Base-by-base conservation (phyloP, 2,113 vertebrate genomes). In the Chaetodon auriga region DNA sequence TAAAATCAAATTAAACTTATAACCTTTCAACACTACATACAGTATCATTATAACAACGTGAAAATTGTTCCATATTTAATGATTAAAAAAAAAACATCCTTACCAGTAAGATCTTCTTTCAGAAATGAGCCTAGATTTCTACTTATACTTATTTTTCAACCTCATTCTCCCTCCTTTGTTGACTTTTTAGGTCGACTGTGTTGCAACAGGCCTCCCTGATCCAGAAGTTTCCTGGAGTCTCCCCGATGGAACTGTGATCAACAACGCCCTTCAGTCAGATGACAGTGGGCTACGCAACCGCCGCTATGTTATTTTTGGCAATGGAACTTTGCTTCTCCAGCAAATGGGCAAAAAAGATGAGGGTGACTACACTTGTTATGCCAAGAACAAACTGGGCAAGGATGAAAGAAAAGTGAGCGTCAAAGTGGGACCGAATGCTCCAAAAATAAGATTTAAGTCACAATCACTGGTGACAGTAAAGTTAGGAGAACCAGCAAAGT, bases 141-240 rank as follows among this genome's bases (percentile, higher is more conserved):
- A 18, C 25, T n/a, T 18, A 13, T 13, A 61, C 5, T 38, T n/a
- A 21, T 46, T 35, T 41, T 46, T 57, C n/a, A 25, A 53, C 35
- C 12, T 23, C 0, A 25, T 19, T 46, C 8, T 30, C 25, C 35
- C 11, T 71, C 6, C 2, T 70, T 51, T 68, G n/a, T 62, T 23
- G 75, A 5, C 6, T 41, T 48, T 72, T 36, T 43, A 94, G 89
- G 95, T 96, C 45, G 95, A 96, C 79, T 96, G 96, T 90, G 93
- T 96, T 54, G 94, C 94, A 62, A 94, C 95, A 13, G 96, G 95
- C 49, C 92, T 95, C 23, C 96, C 96, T 10, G 90, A 95, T 75
- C 96, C 95, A 48, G 93, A 95, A 3, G 94, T 96, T 60, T 94
- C 93, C 62, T 96, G 96, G 96, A 94, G 94, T 81, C 94, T 96